Evolutionary conservation across 2,888 invertebrate genomes (phyloP).

Genomic region (Tuta absoluta): DNA sequence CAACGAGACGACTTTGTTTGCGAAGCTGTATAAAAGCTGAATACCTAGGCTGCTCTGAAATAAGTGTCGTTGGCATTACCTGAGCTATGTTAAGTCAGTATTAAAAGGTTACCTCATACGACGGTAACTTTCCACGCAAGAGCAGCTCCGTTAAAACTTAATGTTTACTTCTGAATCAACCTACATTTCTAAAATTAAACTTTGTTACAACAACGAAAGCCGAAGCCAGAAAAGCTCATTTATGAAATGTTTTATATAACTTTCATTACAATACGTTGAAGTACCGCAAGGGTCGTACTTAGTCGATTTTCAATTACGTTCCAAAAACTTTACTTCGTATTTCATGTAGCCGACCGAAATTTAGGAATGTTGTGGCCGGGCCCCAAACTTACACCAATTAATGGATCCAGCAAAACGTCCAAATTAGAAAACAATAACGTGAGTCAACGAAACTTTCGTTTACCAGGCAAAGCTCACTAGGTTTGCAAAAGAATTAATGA

Average conservation of each 20-base stretch:
- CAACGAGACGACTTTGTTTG: slow-evolving; percentile 13
- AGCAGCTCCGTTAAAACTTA: neutral
- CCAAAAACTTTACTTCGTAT: slow-evolving; percentile 61
- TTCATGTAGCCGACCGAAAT: slow-evolving; percentile 58
- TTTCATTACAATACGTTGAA: neutral
- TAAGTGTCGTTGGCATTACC: neutral
- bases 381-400: slow-evolving; percentile 56
- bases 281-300: slow-evolving; percentile 35
- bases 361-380: slow-evolving; percentile 56
- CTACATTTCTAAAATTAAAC: neutral
- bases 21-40: slow-evolving; percentile 7
- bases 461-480: slow-evolving; percentile 7
- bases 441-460: slow-evolving; percentile 36
- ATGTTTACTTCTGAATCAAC: neutral
- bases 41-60: neutral
- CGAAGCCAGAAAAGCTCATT: neutral
- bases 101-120: neutral
- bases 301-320: slow-evolving; percentile 67
- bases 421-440: slow-evolving; percentile 49
- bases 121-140: slow-evolving; percentile 1
- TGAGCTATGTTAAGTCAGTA: neutral
- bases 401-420: slow-evolving; percentile 42
- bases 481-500: slow-evolving; percentile 16
- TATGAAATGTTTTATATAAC: neutral
- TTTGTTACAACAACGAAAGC: neutral